Base-by-base conservation (phyloP, 2,888 invertebrate species). In the Phyto melanocephala region DNA sequence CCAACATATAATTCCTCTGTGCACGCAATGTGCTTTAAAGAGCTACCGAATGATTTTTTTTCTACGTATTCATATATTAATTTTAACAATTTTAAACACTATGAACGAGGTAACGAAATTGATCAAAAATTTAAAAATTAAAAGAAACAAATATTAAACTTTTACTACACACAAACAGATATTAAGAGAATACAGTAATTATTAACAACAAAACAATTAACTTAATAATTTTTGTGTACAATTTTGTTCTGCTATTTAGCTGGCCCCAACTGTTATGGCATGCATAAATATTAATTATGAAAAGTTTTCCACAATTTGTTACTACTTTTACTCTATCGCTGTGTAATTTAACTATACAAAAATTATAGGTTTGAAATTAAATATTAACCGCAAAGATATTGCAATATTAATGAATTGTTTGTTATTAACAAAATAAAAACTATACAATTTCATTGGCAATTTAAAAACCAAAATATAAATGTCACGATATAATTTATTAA, bases 301-400 rank as follows among this genome's bases (percentile, higher is more conserved):
- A 62, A 33, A 28, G 22, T 42, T 54, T 42, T 71, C n/a, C 6
- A 20, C 37, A 54, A 42, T 37, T 22, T 15, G 5, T 7, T 17
- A 24, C 11, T 20, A 33, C 33, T 67, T 68, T 50, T 54, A 56
- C 28, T 42, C 15, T 52, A 6, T 40, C 11, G 24, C 22, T 72
- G 1, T 35, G 22, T 5, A 56, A 11, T 54, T 63, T 54, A 13
- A 20, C 37, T 17, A 75, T 28, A 17, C n/a, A 15, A 58, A 50
- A 40, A 28, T 15, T 56, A 50, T 68, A 33, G 15, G 2, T 40
- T 15, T 77, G 11, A 45, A 45, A 45, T 68, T 35, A 28, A 15
- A 11, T n/a, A 75, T 50, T 42, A 62, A 70, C 62, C 77, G 24
- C 68, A 70, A 52, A 77, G 62, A 40, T 28, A 50, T 24, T 50